These are phyloP conservation scores for Coreius guichenoti DNA, from an alignment of 2,797 vertebrate species.

Conservation along the genomic window DNA sequence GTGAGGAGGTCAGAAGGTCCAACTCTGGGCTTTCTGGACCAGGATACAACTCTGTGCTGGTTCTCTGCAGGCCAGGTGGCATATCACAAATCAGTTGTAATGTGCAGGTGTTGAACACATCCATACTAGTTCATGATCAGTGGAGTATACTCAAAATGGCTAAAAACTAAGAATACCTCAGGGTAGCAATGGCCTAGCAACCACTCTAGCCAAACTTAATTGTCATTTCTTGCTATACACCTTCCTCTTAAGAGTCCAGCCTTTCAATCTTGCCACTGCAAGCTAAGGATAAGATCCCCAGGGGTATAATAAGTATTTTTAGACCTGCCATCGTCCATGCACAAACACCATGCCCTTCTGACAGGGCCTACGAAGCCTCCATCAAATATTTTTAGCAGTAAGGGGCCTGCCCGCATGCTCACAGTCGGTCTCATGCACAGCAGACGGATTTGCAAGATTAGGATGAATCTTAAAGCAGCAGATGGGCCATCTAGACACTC, in stretches of 20 bases:
- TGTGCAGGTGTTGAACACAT: not conserved
- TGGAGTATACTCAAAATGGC: no score
- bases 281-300: constrained; percentile 46
- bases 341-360: constrained; percentile 55
- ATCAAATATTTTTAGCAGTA: constrained; percentile 62
- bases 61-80: not conserved
- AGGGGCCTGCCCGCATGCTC: constrained; percentile 47
- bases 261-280: constrained; percentile 21
- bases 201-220: not conserved
- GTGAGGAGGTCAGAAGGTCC: not conserved
- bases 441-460: constrained; percentile 53
- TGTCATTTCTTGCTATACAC: constrained; percentile 11
- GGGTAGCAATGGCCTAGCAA: not conserved
- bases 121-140: not conserved
- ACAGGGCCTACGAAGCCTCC: constrained; percentile 48
- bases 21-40: no score
- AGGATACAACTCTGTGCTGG: not conserved
- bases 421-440: constrained; percentile 30
- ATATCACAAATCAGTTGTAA: not conserved
- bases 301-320: constrained; percentile 62
- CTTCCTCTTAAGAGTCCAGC: constrained; percentile 12
- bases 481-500: not conserved
- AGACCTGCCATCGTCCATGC: constrained; percentile 52
- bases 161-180: not conserved
- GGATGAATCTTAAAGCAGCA: constrained; percentile 37